These are phyloP conservation scores for Oscheius sp. DNA, from an alignment of 1,140 invertebrate species.

Conservation along the genomic window DNA sequence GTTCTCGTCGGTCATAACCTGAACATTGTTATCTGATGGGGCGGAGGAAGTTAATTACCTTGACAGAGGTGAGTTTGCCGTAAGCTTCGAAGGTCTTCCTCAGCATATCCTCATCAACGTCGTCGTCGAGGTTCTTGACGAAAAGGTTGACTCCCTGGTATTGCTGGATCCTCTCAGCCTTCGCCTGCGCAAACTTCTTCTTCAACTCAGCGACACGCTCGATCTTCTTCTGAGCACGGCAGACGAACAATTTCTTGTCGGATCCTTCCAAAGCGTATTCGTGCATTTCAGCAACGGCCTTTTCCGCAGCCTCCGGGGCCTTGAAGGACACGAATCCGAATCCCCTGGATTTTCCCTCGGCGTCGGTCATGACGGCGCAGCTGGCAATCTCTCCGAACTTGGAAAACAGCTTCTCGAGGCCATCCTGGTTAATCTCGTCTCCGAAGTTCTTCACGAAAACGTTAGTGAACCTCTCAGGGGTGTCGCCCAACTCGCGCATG, in stretches of 20 bases:
- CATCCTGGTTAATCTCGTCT: slow-evolving; percentile 91
- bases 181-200: slow-evolving; percentile 88
- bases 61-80: slow-evolving; percentile 90
- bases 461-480: slow-evolving; percentile 95
- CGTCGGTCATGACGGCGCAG: slow-evolving; percentile 80
- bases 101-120: slow-evolving; percentile 90
- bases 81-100: slow-evolving; percentile 88
- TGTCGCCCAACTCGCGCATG: slow-evolving; percentile 94
- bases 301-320: slow-evolving; percentile 89
- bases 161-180: slow-evolving; percentile 83
- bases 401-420: slow-evolving; percentile 87
- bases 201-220: slow-evolving; percentile 94
- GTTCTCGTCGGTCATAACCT: slow-evolving; percentile 85
- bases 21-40: slow-evolving; percentile 31
- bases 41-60: background rate
- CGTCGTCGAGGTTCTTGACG: slow-evolving; percentile 96
- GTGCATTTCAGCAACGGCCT: slow-evolving; percentile 58
- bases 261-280: slow-evolving; percentile 32
- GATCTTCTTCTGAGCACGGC: slow-evolving; percentile 94
- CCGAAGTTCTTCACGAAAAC: slow-evolving; percentile 99
- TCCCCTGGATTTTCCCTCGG: slow-evolving; percentile 87
- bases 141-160: slow-evolving; percentile 89
- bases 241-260: slow-evolving; percentile 67
- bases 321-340: slow-evolving; percentile 99
- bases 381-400: slow-evolving; percentile 86